A percentile compares a stretch with the other conserved stretches of the same genome.
Evolutionary conservation across 2,888 invertebrate genomes (phyloP).

Genomic region (Epsilonema sp.): DNA sequence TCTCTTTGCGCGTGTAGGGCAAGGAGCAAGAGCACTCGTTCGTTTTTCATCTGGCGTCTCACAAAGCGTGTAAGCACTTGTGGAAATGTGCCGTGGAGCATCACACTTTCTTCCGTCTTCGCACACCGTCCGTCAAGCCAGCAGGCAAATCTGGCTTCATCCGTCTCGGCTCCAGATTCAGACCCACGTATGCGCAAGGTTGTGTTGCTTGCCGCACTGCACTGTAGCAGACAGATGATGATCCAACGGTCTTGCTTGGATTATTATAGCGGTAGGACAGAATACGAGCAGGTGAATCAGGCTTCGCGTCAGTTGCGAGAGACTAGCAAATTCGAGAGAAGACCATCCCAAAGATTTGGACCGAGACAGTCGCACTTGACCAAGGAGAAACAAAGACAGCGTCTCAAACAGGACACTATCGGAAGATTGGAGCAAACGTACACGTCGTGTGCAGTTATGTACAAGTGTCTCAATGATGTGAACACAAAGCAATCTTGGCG

Average conservation of each 20-base stretch:
- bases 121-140: slow-evolving; percentile 44
- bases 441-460: too few species aligned
- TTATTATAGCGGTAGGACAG: slow-evolving; percentile 63
- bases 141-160: slow-evolving; percentile 84
- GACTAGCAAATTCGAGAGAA: slow-evolving; percentile 82
- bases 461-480: too few species aligned
- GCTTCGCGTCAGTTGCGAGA: slow-evolving; percentile 42
- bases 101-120: slow-evolving; percentile 87
- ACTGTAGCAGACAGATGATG: background rate
- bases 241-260: background rate
- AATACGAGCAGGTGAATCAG: slow-evolving; percentile 50
- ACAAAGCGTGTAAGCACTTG: slow-evolving; percentile 85
- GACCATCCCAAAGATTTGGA: slow-evolving; percentile 88
- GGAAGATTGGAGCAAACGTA: background rate
- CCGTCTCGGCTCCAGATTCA: slow-evolving; percentile 90
- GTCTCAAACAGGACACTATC: slow-evolving; percentile 2
- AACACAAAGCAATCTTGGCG: too few species aligned
- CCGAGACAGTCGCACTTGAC: slow-evolving; percentile 64
- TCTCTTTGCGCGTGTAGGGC: slow-evolving; percentile 36
- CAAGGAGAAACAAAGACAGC: slow-evolving; percentile 5
- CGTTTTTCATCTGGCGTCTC: slow-evolving; percentile 78
- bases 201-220: background rate
- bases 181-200: slow-evolving; percentile 47
- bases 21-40: slow-evolving; percentile 95
- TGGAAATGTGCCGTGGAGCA: slow-evolving; percentile 99